Base-by-base conservation (phyloP, 2,113 vertebrate species). In the Picathartes gymnocephalus region DNA sequence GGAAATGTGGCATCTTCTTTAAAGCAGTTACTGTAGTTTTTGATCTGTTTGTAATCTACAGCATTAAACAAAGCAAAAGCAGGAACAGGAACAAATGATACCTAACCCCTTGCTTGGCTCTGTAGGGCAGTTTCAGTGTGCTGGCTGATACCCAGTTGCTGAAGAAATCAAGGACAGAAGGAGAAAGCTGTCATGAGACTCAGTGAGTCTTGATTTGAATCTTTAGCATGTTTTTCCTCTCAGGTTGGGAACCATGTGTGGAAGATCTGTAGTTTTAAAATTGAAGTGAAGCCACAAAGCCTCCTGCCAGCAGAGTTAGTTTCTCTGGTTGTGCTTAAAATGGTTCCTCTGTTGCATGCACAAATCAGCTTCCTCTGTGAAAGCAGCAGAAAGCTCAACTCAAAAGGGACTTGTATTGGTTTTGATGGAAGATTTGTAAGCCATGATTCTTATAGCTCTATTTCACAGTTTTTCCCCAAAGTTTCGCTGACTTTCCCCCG, bases 311-410 rank as follows among this genome's bases (percentile, higher is more conserved):
- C 84, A 83, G 40, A 79, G 53, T 68, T 77, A 19, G 72, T 81
- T 93, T 70, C 64, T 86, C 82, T 71, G 71, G 27, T 86, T 80
- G 79, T 71, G 57, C 85, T 92, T 90, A 83, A 96, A 91, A 93
- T 88, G 68, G 94, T 96, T 97, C 90, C 90, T 95, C 64, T 71
- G 76, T 71, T 86, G 86, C 69, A 50, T 21, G 80, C 77, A 92
- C 88, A 88, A 50, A 81, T 42, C 92, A 58, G 80, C 90, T 97
- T 94, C 92, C 95, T 86, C 90, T 93, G 15, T 74, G 65, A 92
- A 81, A 94, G 93, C 86, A 76, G 61, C 16, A 81, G 40, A 78
- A 95, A 81, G 57, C 81, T 79, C 42, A 44, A n/a, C 79, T 72
- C 61, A 91, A 80, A 83, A 94, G 70, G 62, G 40, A 25, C 64